These are phyloP conservation scores for Gallinago paraguaiae DNA, from an alignment of 2,113 vertebrate genomes.

Conservation along the genomic window DNA sequence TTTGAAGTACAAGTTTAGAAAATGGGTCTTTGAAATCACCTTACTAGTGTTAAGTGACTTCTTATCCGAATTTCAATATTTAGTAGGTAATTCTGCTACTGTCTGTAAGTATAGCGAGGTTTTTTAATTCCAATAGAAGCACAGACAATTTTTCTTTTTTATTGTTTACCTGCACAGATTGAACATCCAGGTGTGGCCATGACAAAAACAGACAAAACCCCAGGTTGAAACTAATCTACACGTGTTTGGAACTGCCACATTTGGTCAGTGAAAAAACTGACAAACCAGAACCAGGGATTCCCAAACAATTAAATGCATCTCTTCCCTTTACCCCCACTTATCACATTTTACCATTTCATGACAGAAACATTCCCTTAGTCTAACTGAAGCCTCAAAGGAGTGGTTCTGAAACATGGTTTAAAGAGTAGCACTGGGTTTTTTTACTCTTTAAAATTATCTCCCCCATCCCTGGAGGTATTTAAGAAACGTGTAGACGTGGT, in stretches of 20 bases:
- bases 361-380: background rate
- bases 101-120: background rate
- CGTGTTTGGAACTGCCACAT: background rate
- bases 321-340: background rate
- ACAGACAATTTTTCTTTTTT: background rate
- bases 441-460: background rate
- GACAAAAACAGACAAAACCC: background rate
- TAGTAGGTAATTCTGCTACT: background rate
- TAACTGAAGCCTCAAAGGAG: background rate
- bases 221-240: background rate
- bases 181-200: background rate
- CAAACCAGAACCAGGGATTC: background rate
- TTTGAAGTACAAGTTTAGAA: background rate
- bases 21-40: background rate
- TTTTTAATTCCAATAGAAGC: background rate
- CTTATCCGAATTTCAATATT: background rate
- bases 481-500: too few relatives aligned
- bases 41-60: background rate
- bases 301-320: background rate
- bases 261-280: background rate
- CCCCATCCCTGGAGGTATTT: too few relatives aligned
- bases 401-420: background rate
- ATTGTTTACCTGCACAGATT: background rate
- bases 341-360: accelerated
- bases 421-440: background rate